Base-by-base conservation (phyloP, 2,888 invertebrate species). In the Eumacrocentrus americanus region DNA sequence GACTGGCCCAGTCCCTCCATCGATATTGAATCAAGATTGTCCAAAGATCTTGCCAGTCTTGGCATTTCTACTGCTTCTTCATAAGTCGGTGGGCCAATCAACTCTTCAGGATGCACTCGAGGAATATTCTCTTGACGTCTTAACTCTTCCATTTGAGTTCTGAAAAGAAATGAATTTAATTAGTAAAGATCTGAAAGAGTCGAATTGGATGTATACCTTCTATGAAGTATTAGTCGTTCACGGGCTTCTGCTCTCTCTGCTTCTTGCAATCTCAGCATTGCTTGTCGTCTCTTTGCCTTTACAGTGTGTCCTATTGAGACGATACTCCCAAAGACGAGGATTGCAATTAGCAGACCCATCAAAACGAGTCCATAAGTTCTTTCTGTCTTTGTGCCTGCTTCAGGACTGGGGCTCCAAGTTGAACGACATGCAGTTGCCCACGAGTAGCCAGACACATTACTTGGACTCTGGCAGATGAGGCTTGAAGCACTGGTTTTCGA, bases 51-150 rank as follows among this genome's bases (percentile, higher is more conserved):
- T 1, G 76, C 87, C 37, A 90, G 71, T 73, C 89, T 87, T 1
- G 91, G 90, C 87, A 92, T 88, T 16, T 87, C 84, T 58, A 92
- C 83, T 29, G 91, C 92, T 81, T 91, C 91, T 70, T 88, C 89
- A 71, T 92, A 92, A 2, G 89, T 88, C 0, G 92, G 92, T 35
- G 91, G 88, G 60, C 87, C 85, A 25, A 89, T 83, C 51, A 86
- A 76, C 79, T 91, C 91, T 22, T 75, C 50, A 1, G 80, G 80
- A 63, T 80, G 71, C 42, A 79, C 75, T 67, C 89, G 84, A 0
- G 87, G 87, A n/a, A 35, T 22, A 5, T 54, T 46, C 7, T 60
- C 50, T 23, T 60, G 50, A 11, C 37, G 51, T 18, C 55, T 40
- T 9, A 20, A 12, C 6, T 42, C 72, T 52, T 73, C 71, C 12